Base-by-base conservation (phyloP, 2,113 vertebrate species). In the Madoqua kirkii region DNA sequence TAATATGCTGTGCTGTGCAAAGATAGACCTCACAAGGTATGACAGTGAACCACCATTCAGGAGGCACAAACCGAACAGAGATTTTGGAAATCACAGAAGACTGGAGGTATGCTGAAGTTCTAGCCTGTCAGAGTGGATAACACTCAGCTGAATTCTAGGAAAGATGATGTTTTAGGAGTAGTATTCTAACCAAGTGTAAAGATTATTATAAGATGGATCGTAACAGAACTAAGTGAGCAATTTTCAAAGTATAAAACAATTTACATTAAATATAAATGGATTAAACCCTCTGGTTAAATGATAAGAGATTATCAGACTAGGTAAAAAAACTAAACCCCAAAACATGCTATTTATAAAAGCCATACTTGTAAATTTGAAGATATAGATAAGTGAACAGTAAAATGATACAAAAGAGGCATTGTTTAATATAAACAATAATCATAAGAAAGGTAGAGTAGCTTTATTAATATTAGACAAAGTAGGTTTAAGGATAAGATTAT, bases 251-350 rank as follows among this genome's bases (percentile, higher is more conserved):
- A 64, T 48, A 85, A 93, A 71, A 29, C 8, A 85, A 88, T 48
- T 85, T 87, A 94, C 27, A 93, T 55, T 93, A 95, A 96, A 74
- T 45, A 29, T 92, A 93, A 93, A 71, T 81, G 57, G 33, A 60
- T 12, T 81, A 64, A 91, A 91, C 17, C 40, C 21, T 43, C 6
- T n/a, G 79, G 43, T 59, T 88, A 85, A 89, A 88, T 71, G 64
- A 43, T 64, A 40, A 95, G 36, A 93, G 71, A 81, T n/a, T 82
- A 40, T 87, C 50, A 83, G n/a, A 94, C 31, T 93, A n/a, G 29
- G 64, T 94, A 87, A 85, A 83, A 52, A 78, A 23, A 67, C 67
- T 40, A 95, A 36, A 88, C 16, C 5, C 21, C 43, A 50, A 7
- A 50, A 87, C 4, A 29, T 60, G 14, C n/a, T 71, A 6, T 95